Percentiles rank a stretch among this genome's conserved stretches.
phyloP scores from a whole-genome alignment of 1,140 invertebrate genomes.

The Harpegnathos saltator region DNA sequence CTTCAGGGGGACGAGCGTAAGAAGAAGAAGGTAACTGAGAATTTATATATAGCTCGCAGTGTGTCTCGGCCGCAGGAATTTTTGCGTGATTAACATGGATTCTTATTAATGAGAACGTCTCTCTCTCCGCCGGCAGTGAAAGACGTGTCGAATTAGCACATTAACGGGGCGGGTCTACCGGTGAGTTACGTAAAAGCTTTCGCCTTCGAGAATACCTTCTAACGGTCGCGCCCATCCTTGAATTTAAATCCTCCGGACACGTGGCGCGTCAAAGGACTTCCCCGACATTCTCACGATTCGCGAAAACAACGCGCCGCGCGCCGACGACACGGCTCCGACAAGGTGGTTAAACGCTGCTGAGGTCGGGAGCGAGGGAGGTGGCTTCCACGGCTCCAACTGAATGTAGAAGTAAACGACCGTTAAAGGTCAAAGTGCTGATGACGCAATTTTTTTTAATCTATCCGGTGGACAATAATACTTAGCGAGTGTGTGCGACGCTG shows the following conservation, averaged over 20 bases:
- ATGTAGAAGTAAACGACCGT: no score
- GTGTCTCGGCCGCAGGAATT: neutral
- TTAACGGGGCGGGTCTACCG: neutral
- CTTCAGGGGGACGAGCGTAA: neutral
- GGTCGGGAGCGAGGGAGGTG: neutral
- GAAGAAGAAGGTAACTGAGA: neutral
- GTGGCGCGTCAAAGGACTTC: conserved; percentile 64
- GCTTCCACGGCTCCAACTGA: no score
- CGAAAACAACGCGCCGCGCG: conserved; percentile 48
- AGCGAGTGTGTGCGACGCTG: no score
- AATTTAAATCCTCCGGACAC: conserved; percentile 76
- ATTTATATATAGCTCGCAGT: neutral
- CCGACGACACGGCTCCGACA: neutral
- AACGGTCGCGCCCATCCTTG: conserved; percentile 76
- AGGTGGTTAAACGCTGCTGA: neutral
- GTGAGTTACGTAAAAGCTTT: conserved; percentile 66
- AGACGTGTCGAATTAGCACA: conserved; percentile 26
- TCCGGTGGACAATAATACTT: no score
- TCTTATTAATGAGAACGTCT: conserved; percentile 6
- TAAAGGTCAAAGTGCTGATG: no score
- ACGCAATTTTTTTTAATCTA: no score
- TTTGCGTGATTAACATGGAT: neutral
- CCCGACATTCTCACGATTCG: conserved; percentile 45
- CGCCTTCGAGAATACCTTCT: conserved; percentile 59
- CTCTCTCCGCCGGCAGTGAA: neutral